Evolutionary conservation across 2,113 vertebrate species (phyloP), one percentile per base, ranked within the genome.

Genomic region (Stigmatopora nigra): DNA sequence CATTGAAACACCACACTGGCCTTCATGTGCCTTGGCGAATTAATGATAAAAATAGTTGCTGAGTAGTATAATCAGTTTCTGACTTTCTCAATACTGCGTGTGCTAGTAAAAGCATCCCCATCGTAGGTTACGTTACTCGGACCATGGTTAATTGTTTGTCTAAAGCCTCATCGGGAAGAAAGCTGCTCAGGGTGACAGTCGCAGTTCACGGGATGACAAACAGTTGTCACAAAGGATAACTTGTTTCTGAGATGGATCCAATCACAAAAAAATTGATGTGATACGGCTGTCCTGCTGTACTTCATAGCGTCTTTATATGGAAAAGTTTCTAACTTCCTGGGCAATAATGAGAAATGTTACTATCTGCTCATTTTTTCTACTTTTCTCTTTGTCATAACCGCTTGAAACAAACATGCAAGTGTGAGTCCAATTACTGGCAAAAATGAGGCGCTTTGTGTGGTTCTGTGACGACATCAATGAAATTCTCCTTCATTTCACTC

Each of bases 111-210:
- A 22, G n/a, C 41, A 7, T 3, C 17, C 36, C 3, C n/a, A 15
- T 8, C 31, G 10, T 11, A 8, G 17, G 58, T 61, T 61, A 75
- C 57, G 73, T 67, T 65, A 75, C 77, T 63, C 61, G 71, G 60
- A 72, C 82, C 85, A 77, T 89, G 77, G 85, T 85, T 88, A 89
- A 91, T 89, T 85, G 87, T 84, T 75, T 72, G 84, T 86, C 83
- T 85, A 82, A 86, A 86, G 65, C 84, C 77, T 73, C 77, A 68
- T 51, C 17, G 82, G 78, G 87, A 83, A 58, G 76, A 80, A 82
- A 65, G 65, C 79, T n/a, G 81, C 78, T 15, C 20, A 22, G 78
- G 20, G 75, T 90, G 90, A 91, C 89, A 90, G 88, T 81, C 83
- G 84, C 68, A 85, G 74, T 82, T 78, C 79, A 72, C 5, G 73